Base-by-base conservation (phyloP, 2,888 invertebrate species). In the Micoletzkya japonica region DNA sequence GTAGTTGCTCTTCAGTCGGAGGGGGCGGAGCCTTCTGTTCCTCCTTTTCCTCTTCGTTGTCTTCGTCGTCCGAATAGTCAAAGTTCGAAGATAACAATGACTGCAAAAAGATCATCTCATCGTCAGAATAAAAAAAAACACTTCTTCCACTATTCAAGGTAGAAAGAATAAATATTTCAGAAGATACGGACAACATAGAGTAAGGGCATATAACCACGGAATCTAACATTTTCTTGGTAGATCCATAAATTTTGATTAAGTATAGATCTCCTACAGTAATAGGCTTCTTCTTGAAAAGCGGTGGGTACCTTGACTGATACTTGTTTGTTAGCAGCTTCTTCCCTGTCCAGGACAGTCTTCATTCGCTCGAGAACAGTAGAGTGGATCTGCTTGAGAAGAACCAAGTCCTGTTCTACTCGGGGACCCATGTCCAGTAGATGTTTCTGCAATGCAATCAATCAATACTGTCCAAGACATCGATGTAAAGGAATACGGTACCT, bases 51-150 rank as follows among this genome's bases (percentile, higher is more conserved):
- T 78, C 78, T 2, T 79, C 81, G n/a, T 79, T 81, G 30, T 80
- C 82, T 44, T 81, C 81, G 28, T 85, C 85, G 72, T 85, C 84
- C 30, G 80, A 81, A 69, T 85, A 84, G 36, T 84, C 83, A 70
- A 81, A 85, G 50, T 81, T 77, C 6, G 74, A 78, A 0, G 82
- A 75, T 4, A 85, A 73, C 44, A 85, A 72, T 52, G 80, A 81
- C 78, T 84, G 71, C 10, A 75, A 30, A 54, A 39, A 32, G 57
- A 20, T n/a, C n/a, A n/a, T 2, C 34, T 70, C 24, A 58, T 60
- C 20, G 57, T 57, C 17, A n/a, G n/a, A n/a, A n/a, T n/a, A n/a
- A n/a, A n/a, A n/a, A n/a, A n/a, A n/a, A n/a, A n/a, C n/a, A n/a
- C n/a, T n/a, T n/a, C n/a, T n/a, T n/a, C n/a, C n/a, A n/a, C n/a